A percentile compares a stretch with the other conserved stretches of the same genome.
Conservation (phyloP, 2,888 invertebrate species). For the Meteorus colon region DNA sequence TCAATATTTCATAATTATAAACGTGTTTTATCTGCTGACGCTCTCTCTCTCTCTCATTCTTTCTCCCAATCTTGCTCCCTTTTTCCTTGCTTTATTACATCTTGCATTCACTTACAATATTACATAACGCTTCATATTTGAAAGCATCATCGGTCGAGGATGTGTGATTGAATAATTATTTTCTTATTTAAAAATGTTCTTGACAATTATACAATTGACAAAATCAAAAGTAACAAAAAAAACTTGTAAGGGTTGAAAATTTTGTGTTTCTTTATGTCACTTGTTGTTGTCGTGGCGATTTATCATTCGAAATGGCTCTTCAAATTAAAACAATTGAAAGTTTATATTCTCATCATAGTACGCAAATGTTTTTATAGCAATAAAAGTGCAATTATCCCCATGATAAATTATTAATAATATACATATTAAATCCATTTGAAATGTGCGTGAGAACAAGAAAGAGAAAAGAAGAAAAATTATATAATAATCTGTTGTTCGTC, state of each 20-base stretch:
- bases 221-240: too few species aligned
- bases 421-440: too few species aligned
- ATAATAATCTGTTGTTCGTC: background rate
- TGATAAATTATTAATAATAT: background rate
- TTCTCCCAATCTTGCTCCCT: background rate
- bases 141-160: background rate
- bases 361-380: background rate
- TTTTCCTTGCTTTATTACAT: background rate
- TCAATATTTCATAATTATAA: slow-evolving; percentile 33
- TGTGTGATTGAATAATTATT: background rate
- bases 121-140: slow-evolving; percentile 8
- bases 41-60: slow-evolving; percentile 25
- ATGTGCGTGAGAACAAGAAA: background rate
- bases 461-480: background rate
- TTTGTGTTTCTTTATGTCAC: too few species aligned
- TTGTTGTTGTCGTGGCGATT: too few species aligned
- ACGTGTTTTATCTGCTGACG: slow-evolving; percentile 3
- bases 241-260: too few species aligned
- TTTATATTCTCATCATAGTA: too few species aligned
- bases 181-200: too few species aligned
- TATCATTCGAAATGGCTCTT: too few species aligned
- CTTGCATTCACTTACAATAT: slow-evolving; percentile 19
- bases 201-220: too few species aligned
- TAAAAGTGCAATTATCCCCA: background rate
- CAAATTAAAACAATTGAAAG: too few species aligned